These are phyloP conservation scores for Ruditapes philippinarum DNA, from an alignment of 1,140 invertebrate genomes.

Conservation along the genomic window DNA sequence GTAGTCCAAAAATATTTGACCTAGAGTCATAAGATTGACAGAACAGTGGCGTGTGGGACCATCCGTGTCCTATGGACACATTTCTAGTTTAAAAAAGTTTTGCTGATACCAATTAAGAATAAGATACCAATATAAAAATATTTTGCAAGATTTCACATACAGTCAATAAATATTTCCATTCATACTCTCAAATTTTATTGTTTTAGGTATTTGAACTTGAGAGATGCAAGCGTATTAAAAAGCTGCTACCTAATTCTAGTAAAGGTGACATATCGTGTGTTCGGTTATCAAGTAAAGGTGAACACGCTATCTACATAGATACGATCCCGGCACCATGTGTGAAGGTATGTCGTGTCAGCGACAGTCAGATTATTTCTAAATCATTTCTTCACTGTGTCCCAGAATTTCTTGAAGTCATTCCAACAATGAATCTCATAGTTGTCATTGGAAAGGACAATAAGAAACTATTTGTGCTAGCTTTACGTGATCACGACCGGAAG, in stretches of 20 bases:
- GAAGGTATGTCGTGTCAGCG: slow-evolving; percentile 57
- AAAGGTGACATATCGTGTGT: slow-evolving; percentile 22
- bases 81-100: no score
- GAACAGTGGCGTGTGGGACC: no score
- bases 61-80: no score
- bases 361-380: slow-evolving; percentile 19
- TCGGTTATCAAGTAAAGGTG: slow-evolving; percentile 32
- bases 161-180: no score
- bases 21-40: no score
- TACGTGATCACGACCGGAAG: slow-evolving; percentile 32
- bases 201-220: slow-evolving; percentile 61
- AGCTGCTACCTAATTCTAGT: not conserved
- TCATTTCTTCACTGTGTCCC: slow-evolving; percentile 53
- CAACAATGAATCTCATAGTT: slow-evolving; percentile 44
- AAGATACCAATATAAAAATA: no score
- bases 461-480: slow-evolving; percentile 40
- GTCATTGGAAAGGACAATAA: slow-evolving; percentile 60
- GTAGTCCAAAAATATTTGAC: no score
- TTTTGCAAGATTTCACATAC: no score
- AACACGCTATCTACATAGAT: slow-evolving; percentile 56
- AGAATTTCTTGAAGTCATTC: slow-evolving; percentile 53
- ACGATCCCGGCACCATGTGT: slow-evolving; percentile 32
- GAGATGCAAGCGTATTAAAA: slow-evolving; percentile 57
- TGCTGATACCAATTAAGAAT: no score
- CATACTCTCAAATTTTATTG: no score